Percentiles rank a stretch among this genome's conserved stretches.
These are phyloP conservation scores for Euzetes globulus DNA, from an alignment of 2,888 invertebrate species.

Conservation along the genomic window DNA sequence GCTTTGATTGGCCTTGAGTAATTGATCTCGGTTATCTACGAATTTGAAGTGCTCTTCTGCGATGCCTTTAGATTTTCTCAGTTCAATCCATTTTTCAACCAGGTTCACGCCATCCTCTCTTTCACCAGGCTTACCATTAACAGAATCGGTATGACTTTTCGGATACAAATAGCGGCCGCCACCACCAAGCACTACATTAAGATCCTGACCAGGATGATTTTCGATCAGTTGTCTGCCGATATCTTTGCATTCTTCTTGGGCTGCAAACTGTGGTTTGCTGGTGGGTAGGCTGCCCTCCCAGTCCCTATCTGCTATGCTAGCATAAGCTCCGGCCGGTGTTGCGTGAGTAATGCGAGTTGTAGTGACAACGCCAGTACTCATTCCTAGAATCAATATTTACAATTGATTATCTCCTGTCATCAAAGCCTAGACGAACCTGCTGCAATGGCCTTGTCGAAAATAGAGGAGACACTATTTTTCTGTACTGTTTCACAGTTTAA, in stretches of 20 bases:
- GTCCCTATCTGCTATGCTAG: conserved; percentile 61
- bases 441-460: conserved; percentile 63
- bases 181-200: conserved; percentile 56
- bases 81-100: conserved; percentile 57
- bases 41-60: conserved; percentile 42
- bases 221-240: conserved; percentile 65
- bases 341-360: conserved; percentile 73
- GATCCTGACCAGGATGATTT: conserved; percentile 58
- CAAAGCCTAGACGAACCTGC: conserved; percentile 35
- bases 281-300: conserved; percentile 56
- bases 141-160: conserved; percentile 53
- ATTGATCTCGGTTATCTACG: conserved; percentile 28
- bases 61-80: conserved; percentile 44
- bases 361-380: conserved; percentile 62
- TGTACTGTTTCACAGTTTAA: conserved; percentile 56
- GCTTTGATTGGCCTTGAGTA: conserved; percentile 33
- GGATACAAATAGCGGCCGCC: conserved; percentile 64
- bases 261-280: conserved; percentile 49
- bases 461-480: conserved; percentile 58
- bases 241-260: conserved; percentile 54
- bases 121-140: conserved; percentile 47
- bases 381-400: conserved; percentile 41
- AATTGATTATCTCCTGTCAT: too few species aligned
- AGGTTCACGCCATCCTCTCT: conserved; percentile 61
- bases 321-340: conserved; percentile 66